Conservation (phyloP, 1,140 invertebrate species). For the Eurosta solidaginis region DNA sequence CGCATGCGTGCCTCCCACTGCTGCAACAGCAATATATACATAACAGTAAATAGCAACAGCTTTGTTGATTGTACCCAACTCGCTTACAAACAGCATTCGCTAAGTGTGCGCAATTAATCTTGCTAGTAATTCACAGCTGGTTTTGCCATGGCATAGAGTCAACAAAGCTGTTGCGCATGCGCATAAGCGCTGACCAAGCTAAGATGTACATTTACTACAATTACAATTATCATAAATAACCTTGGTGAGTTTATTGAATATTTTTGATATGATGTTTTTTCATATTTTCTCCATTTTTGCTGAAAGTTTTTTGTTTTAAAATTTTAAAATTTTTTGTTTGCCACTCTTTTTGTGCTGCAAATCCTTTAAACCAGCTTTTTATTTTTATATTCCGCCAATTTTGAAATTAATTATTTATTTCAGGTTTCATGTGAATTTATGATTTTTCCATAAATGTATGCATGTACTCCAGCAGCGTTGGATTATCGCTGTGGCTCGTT, state of each 20-base stretch:
- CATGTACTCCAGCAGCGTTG: background rate
- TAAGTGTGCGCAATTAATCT: conserved; percentile 12
- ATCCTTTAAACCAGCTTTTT: background rate
- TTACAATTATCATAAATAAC: conserved; percentile 27
- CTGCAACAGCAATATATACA: background rate
- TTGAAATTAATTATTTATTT: background rate
- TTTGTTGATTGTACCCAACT: background rate
- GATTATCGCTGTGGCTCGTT: background rate
- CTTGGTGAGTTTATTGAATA: conserved; percentile 13
- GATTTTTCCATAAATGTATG: conserved; percentile 10
- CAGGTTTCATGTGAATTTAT: conserved; percentile 17
- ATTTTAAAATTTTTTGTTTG: background rate
- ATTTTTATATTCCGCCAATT: background rate
- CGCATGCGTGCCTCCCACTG: background rate
- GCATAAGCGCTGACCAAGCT: background rate
- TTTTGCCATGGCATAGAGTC: background rate
- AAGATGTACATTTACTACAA: background rate
- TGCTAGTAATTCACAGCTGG: conserved; percentile 26
- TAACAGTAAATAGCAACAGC: background rate
- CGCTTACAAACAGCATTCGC: background rate
- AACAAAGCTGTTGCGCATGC: background rate
- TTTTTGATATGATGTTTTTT: background rate
- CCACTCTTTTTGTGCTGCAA: background rate
- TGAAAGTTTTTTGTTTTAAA: background rate
- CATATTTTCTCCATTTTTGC: background rate